Conservation (phyloP, 2,888 invertebrate species). For the Tipula confusa region DNA sequence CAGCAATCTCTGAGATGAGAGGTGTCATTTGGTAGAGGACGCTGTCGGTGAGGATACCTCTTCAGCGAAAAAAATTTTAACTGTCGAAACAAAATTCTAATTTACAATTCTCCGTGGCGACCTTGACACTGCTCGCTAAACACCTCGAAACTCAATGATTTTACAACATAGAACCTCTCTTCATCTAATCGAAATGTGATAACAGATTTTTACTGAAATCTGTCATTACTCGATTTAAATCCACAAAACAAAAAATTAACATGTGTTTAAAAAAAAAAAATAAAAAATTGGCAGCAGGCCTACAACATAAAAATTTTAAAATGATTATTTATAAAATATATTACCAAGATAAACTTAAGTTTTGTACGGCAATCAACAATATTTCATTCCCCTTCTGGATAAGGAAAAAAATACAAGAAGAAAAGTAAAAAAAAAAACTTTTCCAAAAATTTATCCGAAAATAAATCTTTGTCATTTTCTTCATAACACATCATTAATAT, state of each 20-base stretch:
- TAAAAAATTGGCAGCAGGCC: not conserved
- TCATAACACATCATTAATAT: conserved; percentile 25
- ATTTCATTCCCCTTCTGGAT: not conserved
- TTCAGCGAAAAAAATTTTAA: too few species aligned
- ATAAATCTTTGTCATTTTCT: conserved; percentile 25
- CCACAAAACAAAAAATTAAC: not conserved
- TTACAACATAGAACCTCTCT: too few species aligned
- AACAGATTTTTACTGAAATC: not conserved
- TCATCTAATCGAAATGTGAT: not conserved
- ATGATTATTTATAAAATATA: not conserved
- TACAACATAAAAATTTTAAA: not conserved
- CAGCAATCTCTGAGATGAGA: too few species aligned
- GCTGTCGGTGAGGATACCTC: too few species aligned
- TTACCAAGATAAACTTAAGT: not conserved
- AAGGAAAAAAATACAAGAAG: not conserved
- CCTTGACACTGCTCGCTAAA: too few species aligned
- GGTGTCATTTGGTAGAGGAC: too few species aligned
- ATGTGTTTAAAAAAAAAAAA: not conserved
- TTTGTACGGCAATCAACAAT: not conserved
- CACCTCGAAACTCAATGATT: too few species aligned
- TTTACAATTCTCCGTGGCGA: too few species aligned
- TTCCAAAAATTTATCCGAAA: not conserved
- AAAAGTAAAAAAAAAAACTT: not conserved
- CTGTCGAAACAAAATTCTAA: too few species aligned
- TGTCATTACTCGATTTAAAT: not conserved